Evolutionary conservation across 2,888 invertebrate species (phyloP), one percentile per base, ranked within the genome.

Genomic region (Rhorus exstirpatorius): DNA sequence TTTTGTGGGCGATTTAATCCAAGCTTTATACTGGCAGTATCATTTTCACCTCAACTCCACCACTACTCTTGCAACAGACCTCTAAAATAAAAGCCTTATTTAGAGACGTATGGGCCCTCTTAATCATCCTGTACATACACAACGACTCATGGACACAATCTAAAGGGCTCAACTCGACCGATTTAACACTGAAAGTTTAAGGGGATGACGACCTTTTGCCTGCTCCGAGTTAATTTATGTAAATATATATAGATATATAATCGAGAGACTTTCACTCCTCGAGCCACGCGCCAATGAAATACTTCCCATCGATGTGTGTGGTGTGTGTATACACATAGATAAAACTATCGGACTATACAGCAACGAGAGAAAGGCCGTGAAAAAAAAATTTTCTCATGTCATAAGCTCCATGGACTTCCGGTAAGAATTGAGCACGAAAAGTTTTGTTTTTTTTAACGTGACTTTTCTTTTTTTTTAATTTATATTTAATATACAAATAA

Each of bases 241-340:
- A 44, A 17, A 6, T 8, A 8, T 7, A 35, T 49, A 49, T 65
- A 38, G 0, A 3, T 46, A 49, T 31, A 85, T 83, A 77, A 68
- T 63, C 61, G 24, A 61, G 84, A 90, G 84, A 90, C 90, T 89
- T 90, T 89, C 90, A 89, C 89, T 89, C 85, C 84, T 70, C 63
- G 35, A 67, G 51, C 53, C 63, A 58, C 53, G 44, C 51, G 53
- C 78, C 78, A 70, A 70, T 79, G 35, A 75, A 61, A 78, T 21
- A 60, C 70, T 60, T 44, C 6, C 41, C 41, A 49, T 77, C 31
- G 41, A 14, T n/a, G 24, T 24, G 10, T 26, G 46, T 21, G 10
- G 31, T 31, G 31, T 31, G 31, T 46, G 46, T 12, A 46, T 46
- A 14, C 14, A 49, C 14, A 55, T 7, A 51, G 51, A 61, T 14